These are phyloP conservation scores for Matsumyia berberina DNA, from an alignment of 2,888 invertebrate species.

Conservation along the genomic window DNA sequence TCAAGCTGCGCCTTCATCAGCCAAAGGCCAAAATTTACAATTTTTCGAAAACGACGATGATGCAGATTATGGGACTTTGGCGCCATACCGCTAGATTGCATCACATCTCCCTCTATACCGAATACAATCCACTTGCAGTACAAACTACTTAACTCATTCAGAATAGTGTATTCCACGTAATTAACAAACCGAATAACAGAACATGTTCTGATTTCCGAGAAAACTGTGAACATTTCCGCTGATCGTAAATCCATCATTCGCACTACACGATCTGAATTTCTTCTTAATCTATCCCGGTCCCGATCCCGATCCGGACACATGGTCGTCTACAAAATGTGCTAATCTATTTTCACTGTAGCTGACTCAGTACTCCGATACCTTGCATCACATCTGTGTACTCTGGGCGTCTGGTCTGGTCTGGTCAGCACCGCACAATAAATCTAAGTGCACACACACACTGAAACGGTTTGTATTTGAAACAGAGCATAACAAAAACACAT, in stretches of 20 bases:
- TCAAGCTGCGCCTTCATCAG: no score
- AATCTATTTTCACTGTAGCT: conserved; percentile 44
- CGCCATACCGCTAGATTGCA: neutral
- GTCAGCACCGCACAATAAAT: conserved; percentile 35
- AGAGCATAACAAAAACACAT: conserved; percentile 65
- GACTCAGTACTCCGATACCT: conserved; percentile 39
- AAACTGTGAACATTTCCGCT: conserved; percentile 23
- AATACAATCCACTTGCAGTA: neutral
- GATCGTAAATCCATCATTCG: conserved; percentile 61
- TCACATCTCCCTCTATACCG: neutral
- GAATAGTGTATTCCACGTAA: neutral
- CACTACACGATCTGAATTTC: conserved; percentile 20
- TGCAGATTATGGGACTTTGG: neutral
- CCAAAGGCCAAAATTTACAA: no score
- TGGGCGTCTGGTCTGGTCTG: conserved; percentile 45
- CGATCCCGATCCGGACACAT: conserved; percentile 3
- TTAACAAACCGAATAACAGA: neutral
- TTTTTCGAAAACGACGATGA: no score
- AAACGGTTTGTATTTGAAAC: conserved; percentile 62
- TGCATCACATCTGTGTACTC: neutral
- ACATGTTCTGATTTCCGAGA: conserved; percentile 18
- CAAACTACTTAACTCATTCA: neutral
- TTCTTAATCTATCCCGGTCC: neutral
- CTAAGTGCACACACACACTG: conserved; percentile 16
- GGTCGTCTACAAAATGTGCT: neutral